Conservation (phyloP, 2,888 invertebrate species). For the Lottia gigantea region DNA sequence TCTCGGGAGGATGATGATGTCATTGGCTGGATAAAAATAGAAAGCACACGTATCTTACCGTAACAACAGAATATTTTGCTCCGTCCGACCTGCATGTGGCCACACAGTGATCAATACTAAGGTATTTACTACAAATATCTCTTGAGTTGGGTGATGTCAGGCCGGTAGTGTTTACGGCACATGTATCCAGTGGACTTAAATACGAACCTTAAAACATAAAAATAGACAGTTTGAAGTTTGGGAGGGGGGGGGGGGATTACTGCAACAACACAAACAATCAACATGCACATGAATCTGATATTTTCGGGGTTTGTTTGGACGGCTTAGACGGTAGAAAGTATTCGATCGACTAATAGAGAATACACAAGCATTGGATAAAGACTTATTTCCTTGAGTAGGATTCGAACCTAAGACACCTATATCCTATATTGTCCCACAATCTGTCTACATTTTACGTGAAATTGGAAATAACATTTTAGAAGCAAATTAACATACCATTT, state of each 20-base stretch:
- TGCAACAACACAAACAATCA: too few relatives aligned
- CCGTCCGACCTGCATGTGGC: constrained; percentile 28
- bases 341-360: too few relatives aligned
- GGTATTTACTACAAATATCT: constrained; percentile 26
- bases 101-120: constrained; percentile 37
- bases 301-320: too few relatives aligned
- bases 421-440: too few relatives aligned
- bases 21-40: background rate
- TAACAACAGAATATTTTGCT: constrained; percentile 26
- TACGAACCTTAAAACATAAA: constrained; percentile 24
- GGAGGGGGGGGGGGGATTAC: too few relatives aligned
- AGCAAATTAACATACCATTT: constrained; percentile 22
- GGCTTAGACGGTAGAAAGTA: too few relatives aligned
- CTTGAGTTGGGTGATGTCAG: constrained; percentile 14
- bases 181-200: constrained; percentile 28
- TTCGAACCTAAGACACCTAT: constrained; percentile 25
- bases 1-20: too few relatives aligned
- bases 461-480: background rate
- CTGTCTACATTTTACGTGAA: background rate
- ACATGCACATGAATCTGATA: too few relatives aligned
- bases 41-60: constrained; percentile 21
- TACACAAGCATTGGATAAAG: too few relatives aligned
- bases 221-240: too few relatives aligned
- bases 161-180: constrained; percentile 11
- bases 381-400: too few relatives aligned